phyloP scores from a whole-genome alignment of 2,113 vertebrate genomes.

The Cynocephalus volans region DNA sequence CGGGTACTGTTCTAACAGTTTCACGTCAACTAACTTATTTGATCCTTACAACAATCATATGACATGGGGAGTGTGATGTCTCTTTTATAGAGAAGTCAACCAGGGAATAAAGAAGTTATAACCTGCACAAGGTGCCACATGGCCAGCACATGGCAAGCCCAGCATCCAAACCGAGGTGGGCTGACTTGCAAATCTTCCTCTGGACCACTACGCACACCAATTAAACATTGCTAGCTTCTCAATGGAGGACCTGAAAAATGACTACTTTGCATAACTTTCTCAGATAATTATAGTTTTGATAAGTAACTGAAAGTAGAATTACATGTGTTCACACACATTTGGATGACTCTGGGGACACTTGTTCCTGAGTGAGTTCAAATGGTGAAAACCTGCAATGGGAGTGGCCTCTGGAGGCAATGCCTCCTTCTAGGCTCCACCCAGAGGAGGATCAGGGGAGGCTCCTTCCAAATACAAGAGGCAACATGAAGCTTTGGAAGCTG shows the following conservation, averaged over 20 bases:
- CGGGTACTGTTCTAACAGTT: not conserved
- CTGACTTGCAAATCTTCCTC: not conserved
- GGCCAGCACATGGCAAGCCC: not conserved
- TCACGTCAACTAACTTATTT: not conserved
- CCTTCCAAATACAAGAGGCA: not conserved
- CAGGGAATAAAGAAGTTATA: not conserved
- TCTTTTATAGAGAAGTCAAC: not conserved
- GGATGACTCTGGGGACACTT: not conserved
- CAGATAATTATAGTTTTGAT: not conserved
- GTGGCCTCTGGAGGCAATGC: not conserved
- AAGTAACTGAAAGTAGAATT: not conserved
- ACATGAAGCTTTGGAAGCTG: not conserved
- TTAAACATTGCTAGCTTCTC: not conserved
- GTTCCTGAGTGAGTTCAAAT: not conserved
- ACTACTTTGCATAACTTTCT: not conserved
- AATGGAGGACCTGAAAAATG: not conserved
- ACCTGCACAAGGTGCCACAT: not conserved
- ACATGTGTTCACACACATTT: not conserved
- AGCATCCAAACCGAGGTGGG: not conserved
- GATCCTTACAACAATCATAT: not conserved
- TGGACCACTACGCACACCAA: not conserved
- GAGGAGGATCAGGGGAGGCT: not conserved
- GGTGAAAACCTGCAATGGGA: not conserved
- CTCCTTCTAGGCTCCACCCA: not conserved
- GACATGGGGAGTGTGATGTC: not conserved